Evolutionary conservation across 2,797 vertebrate genomes (phyloP), one percentile per base, ranked within the genome.

Genomic region (Centropyge bicolor): DNA sequence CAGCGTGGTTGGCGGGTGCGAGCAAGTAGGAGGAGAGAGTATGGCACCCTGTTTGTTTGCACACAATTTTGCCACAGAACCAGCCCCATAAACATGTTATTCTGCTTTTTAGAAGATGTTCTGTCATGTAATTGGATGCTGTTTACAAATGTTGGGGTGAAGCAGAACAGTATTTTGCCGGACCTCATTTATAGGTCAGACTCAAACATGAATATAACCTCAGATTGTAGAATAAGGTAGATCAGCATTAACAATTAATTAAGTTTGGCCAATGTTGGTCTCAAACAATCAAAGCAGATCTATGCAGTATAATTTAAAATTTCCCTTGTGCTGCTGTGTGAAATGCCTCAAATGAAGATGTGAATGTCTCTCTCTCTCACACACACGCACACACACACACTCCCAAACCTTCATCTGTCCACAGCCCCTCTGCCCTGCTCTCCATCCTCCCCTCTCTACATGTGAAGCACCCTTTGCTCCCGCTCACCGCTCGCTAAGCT

Each of bases 381-480:
- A 55, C 57, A 46, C 51, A 72, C n/a, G 36, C 54, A 57, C 43
- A 56, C 57, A 60, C 51, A 49, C 54, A 38, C 60, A 76, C 43
- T 55, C 55, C 54, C 2, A 54, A 13, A 55, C 31, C 46, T 8
- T 64, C 20, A 17, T n/a, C 9, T 1, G 46, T 70, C 59, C 22
- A 27, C 41, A 54, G 46, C 64, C 27, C 72, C 76, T 81, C 55
- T 48, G 51, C 67, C 46, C 49, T 59, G 51, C 68, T 59, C 68
- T 70, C 57, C 69, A 72, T 78, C 72, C 74, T 61, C 59, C 65
- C 70, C 70, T 67, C 84, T 88, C 61, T 56, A 65, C 68, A 69
- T 70, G 83, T 86, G 56, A 82, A 80, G 72, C 72, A 79, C 82
- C 76, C 85, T 87, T 84, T 86, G 82, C 86, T 73, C 79, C 70